phyloP scores from a whole-genome alignment of 2,888 invertebrate species.

The Rugalucina vietnamica region DNA sequence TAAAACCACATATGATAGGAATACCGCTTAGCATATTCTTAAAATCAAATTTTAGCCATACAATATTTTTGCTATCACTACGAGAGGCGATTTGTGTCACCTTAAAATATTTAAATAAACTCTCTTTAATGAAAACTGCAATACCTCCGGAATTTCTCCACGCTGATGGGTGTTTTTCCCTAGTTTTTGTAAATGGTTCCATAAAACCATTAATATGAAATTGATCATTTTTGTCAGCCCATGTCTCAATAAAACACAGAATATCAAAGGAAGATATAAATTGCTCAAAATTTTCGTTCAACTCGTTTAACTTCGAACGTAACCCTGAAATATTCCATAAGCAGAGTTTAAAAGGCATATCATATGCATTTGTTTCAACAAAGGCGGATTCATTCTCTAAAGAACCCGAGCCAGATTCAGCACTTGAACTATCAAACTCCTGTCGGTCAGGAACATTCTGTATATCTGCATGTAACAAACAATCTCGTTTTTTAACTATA shows the following conservation, averaged over 20 bases:
- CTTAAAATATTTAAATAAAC: background rate
- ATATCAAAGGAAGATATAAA: background rate
- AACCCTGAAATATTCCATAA: background rate
- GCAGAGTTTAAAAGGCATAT: too few species aligned
- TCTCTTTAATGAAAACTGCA: background rate
- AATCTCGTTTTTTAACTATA: too few species aligned
- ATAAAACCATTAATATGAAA: background rate
- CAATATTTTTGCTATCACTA: background rate
- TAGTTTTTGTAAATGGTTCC: background rate
- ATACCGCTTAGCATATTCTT: background rate
- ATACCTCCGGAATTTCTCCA: background rate
- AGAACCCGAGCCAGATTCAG: too few species aligned
- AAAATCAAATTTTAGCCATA: slow-evolving; percentile 3
- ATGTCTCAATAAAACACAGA: background rate
- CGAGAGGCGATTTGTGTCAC: background rate
- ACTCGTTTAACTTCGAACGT: background rate
- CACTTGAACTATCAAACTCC: too few species aligned
- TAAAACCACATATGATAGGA: background rate
- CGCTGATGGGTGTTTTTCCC: background rate
- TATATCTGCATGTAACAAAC: too few species aligned
- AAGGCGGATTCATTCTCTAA: too few species aligned
- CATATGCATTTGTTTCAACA: too few species aligned
- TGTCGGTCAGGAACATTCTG: too few species aligned
- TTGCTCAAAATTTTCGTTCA: background rate
- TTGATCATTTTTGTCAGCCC: background rate